Evolutionary conservation across 2,888 invertebrate genomes (phyloP), one percentile per base, ranked within the genome.

Genomic region (Pemphredon lugubris): DNA sequence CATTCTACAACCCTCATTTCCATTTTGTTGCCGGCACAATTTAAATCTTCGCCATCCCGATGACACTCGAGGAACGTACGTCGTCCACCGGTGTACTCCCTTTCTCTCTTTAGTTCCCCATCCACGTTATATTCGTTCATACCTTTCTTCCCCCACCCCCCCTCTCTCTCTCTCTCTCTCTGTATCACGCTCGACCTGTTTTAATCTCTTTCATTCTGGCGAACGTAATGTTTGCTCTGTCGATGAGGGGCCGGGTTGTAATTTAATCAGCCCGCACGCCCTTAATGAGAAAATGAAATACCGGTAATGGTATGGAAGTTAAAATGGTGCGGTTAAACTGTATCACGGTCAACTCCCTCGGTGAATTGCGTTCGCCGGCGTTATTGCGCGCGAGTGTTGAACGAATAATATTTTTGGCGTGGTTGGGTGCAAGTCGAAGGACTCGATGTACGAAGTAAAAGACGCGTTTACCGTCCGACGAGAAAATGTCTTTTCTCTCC

Each of bases 1-100:
- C 84, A 84, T 84, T 84, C 82, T 77, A 77, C 79, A 74, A 73
- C 70, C 77, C 84, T 84, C 84, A 84, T 84, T 84, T 84, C 82
- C 81, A 84, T 84, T 84, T 84, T 78, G 77, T 79, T 74, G 73
- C 73, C 66, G 64, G 74, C 75, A 80, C 83, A 77, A 77, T 75
- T 83, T 81, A 83, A 83, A 82, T 82, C 79, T 83, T 71, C 59
- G 73, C 68, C 65, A 64, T 51, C 60, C 77, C 79, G 77, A 82
- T 81, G 80, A 82, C 81, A 79, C 75, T 71, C 80, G 71, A 66
- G 63, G 69, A 77, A 77, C 77, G 74, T 69, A 61, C 75, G 59
- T n/a, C n/a, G n/a, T 74, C 71, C 68, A 73, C 79, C 37, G 47
- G 63, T 68, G 48, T 9, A 21, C 20, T 21, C 42, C 14, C 7